Conservation (phyloP, 1,140 invertebrate genomes). For the Idris sp. region DNA sequence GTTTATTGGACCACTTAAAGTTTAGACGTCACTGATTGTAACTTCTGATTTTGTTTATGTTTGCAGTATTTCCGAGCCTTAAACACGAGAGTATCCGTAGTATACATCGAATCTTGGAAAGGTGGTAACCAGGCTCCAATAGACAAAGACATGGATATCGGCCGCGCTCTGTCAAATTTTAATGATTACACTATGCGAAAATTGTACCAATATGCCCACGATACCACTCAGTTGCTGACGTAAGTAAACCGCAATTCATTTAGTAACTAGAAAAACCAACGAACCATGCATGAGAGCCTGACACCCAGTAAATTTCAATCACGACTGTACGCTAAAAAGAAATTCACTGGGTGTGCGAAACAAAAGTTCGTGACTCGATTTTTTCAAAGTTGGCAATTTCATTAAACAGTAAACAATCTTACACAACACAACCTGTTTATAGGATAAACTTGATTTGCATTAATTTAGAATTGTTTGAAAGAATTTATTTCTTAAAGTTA, state of each 20-base stretch:
- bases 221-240: conserved; percentile 95
- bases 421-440: too few relatives aligned
- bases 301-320: conserved; percentile 22
- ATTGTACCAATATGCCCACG: conserved; percentile 89
- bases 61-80: conserved; percentile 94
- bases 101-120: conserved; percentile 98
- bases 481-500: too few relatives aligned
- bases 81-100: conserved; percentile 94
- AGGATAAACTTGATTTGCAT: too few relatives aligned
- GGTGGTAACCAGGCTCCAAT: conserved; percentile 90
- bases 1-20: too few relatives aligned
- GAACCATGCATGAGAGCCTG: conserved; percentile 1
- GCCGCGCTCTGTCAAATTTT: conserved; percentile 90
- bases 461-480: too few relatives aligned
- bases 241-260: conserved; percentile 79
- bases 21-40: too few relatives aligned
- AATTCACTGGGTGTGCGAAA: conserved; percentile 5
- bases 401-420: not conserved
- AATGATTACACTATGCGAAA: conserved; percentile 92
- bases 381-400: not conserved
- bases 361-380: not conserved
- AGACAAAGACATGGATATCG: conserved; percentile 90
- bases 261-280: conserved; percentile 30
- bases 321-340: conserved; percentile 19
- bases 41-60: not conserved